Conservation (phyloP, 2,797 vertebrate species). For the Sciurus carolinensis region DNA sequence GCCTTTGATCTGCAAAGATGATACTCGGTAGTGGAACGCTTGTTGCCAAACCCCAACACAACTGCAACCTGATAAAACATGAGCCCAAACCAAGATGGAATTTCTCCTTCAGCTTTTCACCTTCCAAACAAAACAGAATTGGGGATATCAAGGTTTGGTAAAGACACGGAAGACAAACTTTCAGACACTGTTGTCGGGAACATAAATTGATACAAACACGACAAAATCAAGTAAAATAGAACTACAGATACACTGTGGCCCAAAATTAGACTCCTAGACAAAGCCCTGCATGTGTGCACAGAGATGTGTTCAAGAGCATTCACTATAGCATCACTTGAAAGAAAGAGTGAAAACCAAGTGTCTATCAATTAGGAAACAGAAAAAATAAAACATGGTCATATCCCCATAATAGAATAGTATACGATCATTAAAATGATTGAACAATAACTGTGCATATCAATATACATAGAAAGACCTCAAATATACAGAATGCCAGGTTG, state of each 20-base stretch:
- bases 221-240: neutral
- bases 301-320: neutral
- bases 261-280: neutral
- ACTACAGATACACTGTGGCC: neutral
- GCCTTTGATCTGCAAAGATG: neutral
- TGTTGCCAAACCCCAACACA: neutral
- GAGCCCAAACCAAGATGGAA: neutral
- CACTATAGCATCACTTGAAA: neutral
- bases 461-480: neutral
- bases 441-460: neutral
- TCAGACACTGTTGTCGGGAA: neutral
- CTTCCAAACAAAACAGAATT: neutral
- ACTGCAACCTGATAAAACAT: neutral
- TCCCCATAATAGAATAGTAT: neutral
- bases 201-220: neutral
- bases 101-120: neutral
- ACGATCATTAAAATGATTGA: neutral
- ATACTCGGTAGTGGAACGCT: neutral
- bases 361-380: neutral
- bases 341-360: neutral
- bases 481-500: neutral
- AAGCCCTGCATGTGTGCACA: neutral
- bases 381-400: neutral
- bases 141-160: neutral
- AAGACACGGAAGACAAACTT: neutral